Conservation (phyloP, 1,140 invertebrate species). For the Agrypnia vestita region DNA sequence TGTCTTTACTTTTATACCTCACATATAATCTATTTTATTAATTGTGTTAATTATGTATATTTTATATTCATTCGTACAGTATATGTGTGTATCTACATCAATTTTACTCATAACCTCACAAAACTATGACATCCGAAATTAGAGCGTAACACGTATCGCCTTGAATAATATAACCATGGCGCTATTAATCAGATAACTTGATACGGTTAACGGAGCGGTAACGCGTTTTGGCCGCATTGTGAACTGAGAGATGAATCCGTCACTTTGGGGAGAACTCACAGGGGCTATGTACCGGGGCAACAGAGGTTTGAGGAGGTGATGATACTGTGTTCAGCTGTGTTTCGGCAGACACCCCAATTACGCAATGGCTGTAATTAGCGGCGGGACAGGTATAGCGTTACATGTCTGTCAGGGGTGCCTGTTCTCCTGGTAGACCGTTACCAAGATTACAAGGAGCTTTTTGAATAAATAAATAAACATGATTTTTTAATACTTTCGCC, state of each 20-base stretch:
- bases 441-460: background rate
- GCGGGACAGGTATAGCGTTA: slow-evolving; percentile 45
- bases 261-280: background rate
- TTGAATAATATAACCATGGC: slow-evolving; percentile 1
- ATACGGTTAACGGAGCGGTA: slow-evolving; percentile 41
- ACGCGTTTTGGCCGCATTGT: slow-evolving; percentile 9
- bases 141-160: background rate
- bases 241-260: background rate
- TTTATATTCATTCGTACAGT: too few species aligned
- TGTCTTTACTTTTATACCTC: too few species aligned
- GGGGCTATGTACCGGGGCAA: slow-evolving; percentile 1
- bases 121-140: background rate
- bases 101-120: too few species aligned
- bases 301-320: slow-evolving; percentile 45
- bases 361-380: slow-evolving; percentile 52
- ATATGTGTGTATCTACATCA: too few species aligned
- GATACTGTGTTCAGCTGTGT: slow-evolving; percentile 44
- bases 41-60: too few species aligned
- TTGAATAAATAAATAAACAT: too few species aligned
- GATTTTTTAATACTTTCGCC: too few species aligned
- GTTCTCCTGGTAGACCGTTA: slow-evolving; percentile 14
- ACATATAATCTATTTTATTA: too few species aligned
- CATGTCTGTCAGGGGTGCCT: slow-evolving; percentile 19
- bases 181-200: slow-evolving; percentile 41
- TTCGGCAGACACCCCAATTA: slow-evolving; percentile 50